These are phyloP conservation scores for Babyrousa celebensis DNA, from an alignment of 2,797 vertebrate genomes.

Conservation along the genomic window DNA sequence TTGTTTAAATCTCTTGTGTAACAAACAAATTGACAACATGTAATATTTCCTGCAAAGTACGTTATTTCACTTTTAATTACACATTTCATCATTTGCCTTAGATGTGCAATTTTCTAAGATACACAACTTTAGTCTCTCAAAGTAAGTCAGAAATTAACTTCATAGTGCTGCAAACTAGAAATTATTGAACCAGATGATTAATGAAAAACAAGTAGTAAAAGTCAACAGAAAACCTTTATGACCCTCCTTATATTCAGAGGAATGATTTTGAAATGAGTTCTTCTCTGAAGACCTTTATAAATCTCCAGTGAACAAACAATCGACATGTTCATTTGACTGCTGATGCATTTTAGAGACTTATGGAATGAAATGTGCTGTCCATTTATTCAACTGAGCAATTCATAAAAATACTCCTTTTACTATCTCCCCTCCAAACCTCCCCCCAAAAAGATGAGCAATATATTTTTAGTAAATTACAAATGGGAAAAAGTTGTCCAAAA, in stretches of 20 bases:
- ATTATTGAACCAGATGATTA: conserved; percentile 79
- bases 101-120: conserved; percentile 62
- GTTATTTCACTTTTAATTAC: conserved; percentile 71
- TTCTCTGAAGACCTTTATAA: conserved; percentile 80
- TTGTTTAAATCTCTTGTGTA: conserved; percentile 27
- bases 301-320: conserved; percentile 84
- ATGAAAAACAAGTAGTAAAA: conserved; percentile 76
- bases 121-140: conserved; percentile 50
- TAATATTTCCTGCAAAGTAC: background rate
- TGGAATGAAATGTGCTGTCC: conserved; percentile 74
- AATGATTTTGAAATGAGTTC: conserved; percentile 66
- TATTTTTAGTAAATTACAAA: conserved; percentile 40
- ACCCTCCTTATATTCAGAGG: conserved; percentile 79
- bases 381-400: conserved; percentile 71
- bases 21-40: background rate
- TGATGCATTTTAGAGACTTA: conserved; percentile 78
- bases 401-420: conserved; percentile 46
- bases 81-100: conserved; percentile 41
- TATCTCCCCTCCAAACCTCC: background rate
- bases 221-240: conserved; percentile 80
- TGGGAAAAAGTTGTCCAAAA: background rate
- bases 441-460: background rate
- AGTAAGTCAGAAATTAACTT: conserved; percentile 76
- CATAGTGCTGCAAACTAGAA: conserved; percentile 77
- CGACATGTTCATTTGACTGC: conserved; percentile 79